A percentile compares a stretch with the other conserved stretches of the same genome.
Evolutionary conservation across 92 coral and sea anemone genomes (phyloP).

Genomic region (Hydrozoanthus gracilis): DNA sequence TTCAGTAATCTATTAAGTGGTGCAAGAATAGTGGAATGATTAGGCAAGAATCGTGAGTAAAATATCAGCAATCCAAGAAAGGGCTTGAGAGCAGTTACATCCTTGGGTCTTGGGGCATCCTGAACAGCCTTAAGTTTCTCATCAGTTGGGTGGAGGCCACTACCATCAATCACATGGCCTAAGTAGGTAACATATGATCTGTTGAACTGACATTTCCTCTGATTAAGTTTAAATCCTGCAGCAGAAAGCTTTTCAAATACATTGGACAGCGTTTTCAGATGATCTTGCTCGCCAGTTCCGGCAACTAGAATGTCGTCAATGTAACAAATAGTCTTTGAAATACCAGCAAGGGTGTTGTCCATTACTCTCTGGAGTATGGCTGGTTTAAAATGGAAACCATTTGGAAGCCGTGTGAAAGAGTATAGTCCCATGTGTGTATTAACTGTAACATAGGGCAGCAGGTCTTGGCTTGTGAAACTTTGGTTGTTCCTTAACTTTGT

Average conservation of each 20-base stretch:
- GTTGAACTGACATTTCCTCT: slow-evolving; percentile 37
- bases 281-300: slow-evolving; percentile 45
- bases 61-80: slow-evolving; percentile 58
- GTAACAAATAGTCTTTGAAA: slow-evolving; percentile 52
- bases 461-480: slow-evolving; percentile 38
- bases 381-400: slow-evolving; percentile 29
- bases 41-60: slow-evolving; percentile 40
- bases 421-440: slow-evolving; percentile 67
- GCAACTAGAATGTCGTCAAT: slow-evolving; percentile 47
- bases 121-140: too few species aligned
- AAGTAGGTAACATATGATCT: slow-evolving; percentile 38
- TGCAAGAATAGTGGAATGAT: slow-evolving; percentile 11
- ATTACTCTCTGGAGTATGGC: slow-evolving; percentile 43
- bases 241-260: slow-evolving; percentile 43
- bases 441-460: slow-evolving; percentile 48
- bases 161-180: slow-evolving; percentile 53
- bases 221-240: slow-evolving; percentile 50
- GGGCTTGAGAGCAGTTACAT: slow-evolving; percentile 49
- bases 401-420: slow-evolving; percentile 46
- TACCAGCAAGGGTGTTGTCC: slow-evolving; percentile 57
- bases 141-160: slow-evolving; percentile 48
- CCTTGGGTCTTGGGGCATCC: slow-evolving; percentile 43
- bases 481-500: background rate
- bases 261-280: slow-evolving; percentile 39
- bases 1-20: slow-evolving; percentile 38